These are phyloP conservation scores for Sarcophaga bullata DNA, from an alignment of 1,140 invertebrate species.

Conservation along the genomic window DNA sequence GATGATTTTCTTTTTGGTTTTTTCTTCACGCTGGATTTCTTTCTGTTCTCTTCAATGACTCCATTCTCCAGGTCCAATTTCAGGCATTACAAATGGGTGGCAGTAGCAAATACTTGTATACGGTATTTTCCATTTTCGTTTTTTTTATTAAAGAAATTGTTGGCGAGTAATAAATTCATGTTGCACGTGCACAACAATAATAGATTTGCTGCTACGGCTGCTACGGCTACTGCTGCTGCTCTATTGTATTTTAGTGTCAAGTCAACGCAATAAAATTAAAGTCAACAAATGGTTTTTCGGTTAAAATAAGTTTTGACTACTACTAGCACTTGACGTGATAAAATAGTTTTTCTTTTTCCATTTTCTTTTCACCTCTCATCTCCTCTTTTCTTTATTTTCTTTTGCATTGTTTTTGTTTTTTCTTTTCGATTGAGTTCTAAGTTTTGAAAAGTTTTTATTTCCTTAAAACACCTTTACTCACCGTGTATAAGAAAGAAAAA, in stretches of 20 bases:
- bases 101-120: no score
- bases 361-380: background rate
- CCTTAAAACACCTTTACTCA: background rate
- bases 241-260: background rate
- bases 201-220: no score
- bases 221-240: no score
- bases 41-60: background rate
- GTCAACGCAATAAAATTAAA: conserved; percentile 25
- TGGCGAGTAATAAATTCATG: conserved; percentile 4
- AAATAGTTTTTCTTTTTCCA: conserved; percentile 15
- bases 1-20: background rate
- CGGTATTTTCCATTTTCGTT: background rate
- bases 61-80: background rate
- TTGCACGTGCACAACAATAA: background rate
- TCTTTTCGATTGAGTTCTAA: background rate
- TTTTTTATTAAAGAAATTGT: background rate
- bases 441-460: background rate
- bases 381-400: background rate
- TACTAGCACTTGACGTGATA: conserved; percentile 9
- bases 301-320: conserved; percentile 31
- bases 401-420: background rate
- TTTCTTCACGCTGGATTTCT: background rate
- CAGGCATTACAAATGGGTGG: background rate
- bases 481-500: no score
- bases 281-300: conserved; percentile 34